Percentiles rank a stretch among this genome's conserved stretches.
Conservation (phyloP, 1,140 invertebrate species). For the Caenorhabditis inopinata region DNA sequence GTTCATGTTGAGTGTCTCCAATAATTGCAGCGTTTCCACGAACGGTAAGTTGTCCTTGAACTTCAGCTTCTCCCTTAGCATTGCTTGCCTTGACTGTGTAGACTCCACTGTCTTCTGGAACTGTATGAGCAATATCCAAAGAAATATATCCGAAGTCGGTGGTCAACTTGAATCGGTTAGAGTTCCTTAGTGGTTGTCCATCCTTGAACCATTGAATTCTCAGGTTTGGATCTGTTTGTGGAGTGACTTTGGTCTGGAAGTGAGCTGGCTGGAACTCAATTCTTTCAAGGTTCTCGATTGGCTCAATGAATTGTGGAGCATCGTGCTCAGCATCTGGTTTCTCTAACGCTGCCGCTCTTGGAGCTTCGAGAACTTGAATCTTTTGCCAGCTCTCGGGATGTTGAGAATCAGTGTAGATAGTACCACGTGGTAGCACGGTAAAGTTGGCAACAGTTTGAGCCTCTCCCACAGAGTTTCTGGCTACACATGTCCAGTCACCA, state of each 20-base stretch:
- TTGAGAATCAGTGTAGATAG: slow-evolving; percentile 83
- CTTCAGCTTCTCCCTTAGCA: slow-evolving; percentile 55
- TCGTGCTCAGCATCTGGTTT: slow-evolving; percentile 41
- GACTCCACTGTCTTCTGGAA: slow-evolving; percentile 69
- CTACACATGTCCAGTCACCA: slow-evolving; percentile 80
- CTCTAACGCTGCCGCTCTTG: slow-evolving; percentile 45
- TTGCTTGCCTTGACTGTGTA: slow-evolving; percentile 65
- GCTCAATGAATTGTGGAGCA: slow-evolving; percentile 57
- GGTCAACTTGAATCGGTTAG: slow-evolving; percentile 57
- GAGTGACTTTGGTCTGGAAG: slow-evolving; percentile 91
- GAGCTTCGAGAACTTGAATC: slow-evolving; percentile 72
- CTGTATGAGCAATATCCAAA: slow-evolving; percentile 68
- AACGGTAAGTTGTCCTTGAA: slow-evolving; percentile 50
- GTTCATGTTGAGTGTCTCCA: slow-evolving; percentile 81
- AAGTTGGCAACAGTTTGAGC: slow-evolving; percentile 72
- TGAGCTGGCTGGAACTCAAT: slow-evolving; percentile 83
- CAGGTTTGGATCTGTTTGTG: slow-evolving; percentile 87
- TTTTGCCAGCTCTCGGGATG: slow-evolving; percentile 89
- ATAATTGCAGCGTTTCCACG: slow-evolving; percentile 72
- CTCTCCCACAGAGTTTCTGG: slow-evolving; percentile 68
- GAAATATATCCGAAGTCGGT: slow-evolving; percentile 62
- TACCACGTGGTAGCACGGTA: slow-evolving; percentile 52
- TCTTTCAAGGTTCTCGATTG: slow-evolving; percentile 54
- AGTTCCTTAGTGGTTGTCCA: slow-evolving; percentile 60
- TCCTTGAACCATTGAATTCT: slow-evolving; percentile 62